Base-by-base conservation (phyloP, 2,888 invertebrate genomes). In the Priocnemis perturbator region DNA sequence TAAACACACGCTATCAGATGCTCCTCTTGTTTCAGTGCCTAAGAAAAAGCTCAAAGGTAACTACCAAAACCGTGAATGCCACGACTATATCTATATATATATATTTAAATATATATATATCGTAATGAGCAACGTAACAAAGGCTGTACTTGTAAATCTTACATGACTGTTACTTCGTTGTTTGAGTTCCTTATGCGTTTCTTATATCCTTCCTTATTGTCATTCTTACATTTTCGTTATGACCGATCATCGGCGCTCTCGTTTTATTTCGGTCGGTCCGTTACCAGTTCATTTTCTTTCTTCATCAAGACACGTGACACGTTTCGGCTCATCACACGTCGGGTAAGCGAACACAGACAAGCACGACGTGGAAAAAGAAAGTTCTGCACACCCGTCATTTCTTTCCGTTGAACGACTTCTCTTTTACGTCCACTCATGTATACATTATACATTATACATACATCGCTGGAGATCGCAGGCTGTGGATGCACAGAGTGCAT, bases 21-120 rank as follows among this genome's bases (percentile, higher is more conserved):
- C 86, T 92, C 92, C 91, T 91, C 92, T 93, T 93, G 93, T 94
- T 94, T 93, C 94, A 94, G 94, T 93, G 93, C 93, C 94, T 93
- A 94, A 94, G 93, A 94, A 94, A 94, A 93, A 93, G 91, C 93
- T 91, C 89, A 91, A 91, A 91, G 91, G 91, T 91, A 91, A 88
- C 85, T 88, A 88, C 87, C 37, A 37, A 37, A 83, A 84, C 67
- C 55, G 67, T 74, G 72, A 69, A 69, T 71, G 74, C 71, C 60
- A 67, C 70, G 61, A 78, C 68, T 68, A 37, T 37, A 37, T 37
- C 37, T 37, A 37, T 37, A 37, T 37, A 37, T 37, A 37, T 37
- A 37, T 37, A 37, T 37, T 9, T 37, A 37, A 37, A 37, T 37
- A 37, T 37, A 37, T 37, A 37, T 37, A 37, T 70, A 64, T 74